phyloP scores from a whole-genome alignment of 2,888 invertebrate genomes.

The Parnassius glacialis region DNA sequence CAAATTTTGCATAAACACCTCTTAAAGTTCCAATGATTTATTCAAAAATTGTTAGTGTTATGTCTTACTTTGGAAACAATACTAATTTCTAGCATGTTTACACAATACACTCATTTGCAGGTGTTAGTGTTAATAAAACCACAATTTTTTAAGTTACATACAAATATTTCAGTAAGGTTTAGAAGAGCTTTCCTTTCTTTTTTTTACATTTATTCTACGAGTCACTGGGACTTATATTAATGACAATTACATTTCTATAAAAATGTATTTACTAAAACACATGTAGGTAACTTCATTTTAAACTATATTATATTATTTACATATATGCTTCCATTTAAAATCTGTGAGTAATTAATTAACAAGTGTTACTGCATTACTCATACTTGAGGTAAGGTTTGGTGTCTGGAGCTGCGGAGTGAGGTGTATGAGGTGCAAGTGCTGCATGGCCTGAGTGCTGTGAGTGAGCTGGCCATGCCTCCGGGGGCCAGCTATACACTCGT shows the following conservation, averaged over 20 bases:
- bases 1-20: not conserved
- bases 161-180: no score
- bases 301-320: conserved; percentile 67
- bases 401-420: conserved; percentile 44
- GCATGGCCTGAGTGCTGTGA: conserved; percentile 41
- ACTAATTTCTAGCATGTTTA: no score
- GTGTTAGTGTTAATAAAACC: no score
- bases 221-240: not conserved
- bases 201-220: no score
- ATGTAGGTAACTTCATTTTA: conserved; percentile 45
- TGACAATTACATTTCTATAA: conserved; percentile 8
- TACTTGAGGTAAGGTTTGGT: conserved; percentile 76
- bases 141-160: no score
- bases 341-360: conserved; percentile 68
- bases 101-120: no score
- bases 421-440: conserved; percentile 48
- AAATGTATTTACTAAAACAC: conserved; percentile 30
- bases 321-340: conserved; percentile 69
- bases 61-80: no score
- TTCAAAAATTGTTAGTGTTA: not conserved
- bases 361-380: conserved; percentile 51
- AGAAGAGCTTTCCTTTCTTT: no score
- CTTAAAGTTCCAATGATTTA: not conserved
- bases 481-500: conserved; percentile 51
- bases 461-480: conserved; percentile 42